Base-by-base conservation (phyloP, 2,113 vertebrate species). In the Emydocephalus ijimae region DNA sequence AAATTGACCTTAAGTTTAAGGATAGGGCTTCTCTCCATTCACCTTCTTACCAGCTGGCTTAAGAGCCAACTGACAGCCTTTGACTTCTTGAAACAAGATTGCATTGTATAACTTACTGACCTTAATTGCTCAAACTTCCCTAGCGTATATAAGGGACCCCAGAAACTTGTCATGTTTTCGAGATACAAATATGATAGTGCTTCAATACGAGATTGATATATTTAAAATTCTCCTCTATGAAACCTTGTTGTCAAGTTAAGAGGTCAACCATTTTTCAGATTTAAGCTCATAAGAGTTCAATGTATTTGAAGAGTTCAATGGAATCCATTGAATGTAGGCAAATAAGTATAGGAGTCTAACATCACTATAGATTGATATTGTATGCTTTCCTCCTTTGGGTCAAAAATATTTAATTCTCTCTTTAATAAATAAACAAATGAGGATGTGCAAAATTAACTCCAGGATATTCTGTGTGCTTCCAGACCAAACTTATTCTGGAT, bases 1-100 rank as follows among this genome's bases (percentile, higher is more conserved):
- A 94, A 96, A 95, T 93, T 94, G 94, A 95, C 92, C 85, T 91
- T 92, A 89, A 95, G 93, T 96, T 96, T 93, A 91, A 94, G 94
- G 61, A 93, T 94, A 50, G 94, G 85, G 95, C 92, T 95, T 96
- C 26, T 29, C 54, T 74, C 39, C 26, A 94, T 95, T 93, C 45
- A 57, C 39, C 1, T 93, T 94, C 89, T 93, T 55, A 91, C 74
- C 94, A 93, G 89, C 94, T 93, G 95, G 95, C 94, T 93, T 94
- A 18, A 59, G 86, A 56, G 85, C 50, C 89, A 94, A 93, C 26
- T 85, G 92, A 90, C 91, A 87, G 39, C 94, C 86, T 89, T 2
- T 5, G 39, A 88, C 93, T 95, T 88, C 94, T 93, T 52, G 87
- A 92, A 95, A 90, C 92, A 92, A 93, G 86, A 92, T 95, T 88